Evolutionary conservation across 2,113 vertebrate species (phyloP).

Genomic region (human): DNA sequence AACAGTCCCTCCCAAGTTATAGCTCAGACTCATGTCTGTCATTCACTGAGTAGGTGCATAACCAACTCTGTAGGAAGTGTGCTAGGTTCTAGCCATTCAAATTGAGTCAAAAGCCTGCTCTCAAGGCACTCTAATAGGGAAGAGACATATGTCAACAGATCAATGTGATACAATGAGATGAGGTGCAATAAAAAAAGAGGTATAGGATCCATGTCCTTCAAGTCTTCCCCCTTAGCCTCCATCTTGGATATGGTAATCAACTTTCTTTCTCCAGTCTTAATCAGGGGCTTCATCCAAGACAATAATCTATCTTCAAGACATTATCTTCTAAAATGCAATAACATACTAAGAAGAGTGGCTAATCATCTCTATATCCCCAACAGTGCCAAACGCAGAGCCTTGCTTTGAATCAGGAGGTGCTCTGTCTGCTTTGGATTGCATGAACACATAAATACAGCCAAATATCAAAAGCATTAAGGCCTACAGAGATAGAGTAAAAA

Average conservation of each 20-base stretch:
- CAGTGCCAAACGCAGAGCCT: background rate
- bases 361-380: background rate
- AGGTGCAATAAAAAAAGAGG: background rate
- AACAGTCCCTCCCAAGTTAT: background rate
- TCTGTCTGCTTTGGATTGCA: background rate
- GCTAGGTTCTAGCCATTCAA: background rate
- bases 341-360: background rate
- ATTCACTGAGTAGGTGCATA: background rate
- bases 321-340: background rate
- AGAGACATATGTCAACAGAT: background rate
- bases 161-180: background rate
- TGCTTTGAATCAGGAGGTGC: background rate
- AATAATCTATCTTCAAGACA: background rate
- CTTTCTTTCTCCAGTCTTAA: conserved; percentile 22
- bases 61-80: background rate
- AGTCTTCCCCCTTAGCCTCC: background rate
- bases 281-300: background rate
- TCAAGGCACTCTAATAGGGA: background rate
- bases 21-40: background rate
- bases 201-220: background rate
- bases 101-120: background rate
- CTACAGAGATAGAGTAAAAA: background rate
- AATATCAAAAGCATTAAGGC: conserved; percentile 15
- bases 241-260: background rate
- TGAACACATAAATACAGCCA: background rate